Conservation (phyloP, 2,797 vertebrate genomes). For the Argya squamiceps region DNA sequence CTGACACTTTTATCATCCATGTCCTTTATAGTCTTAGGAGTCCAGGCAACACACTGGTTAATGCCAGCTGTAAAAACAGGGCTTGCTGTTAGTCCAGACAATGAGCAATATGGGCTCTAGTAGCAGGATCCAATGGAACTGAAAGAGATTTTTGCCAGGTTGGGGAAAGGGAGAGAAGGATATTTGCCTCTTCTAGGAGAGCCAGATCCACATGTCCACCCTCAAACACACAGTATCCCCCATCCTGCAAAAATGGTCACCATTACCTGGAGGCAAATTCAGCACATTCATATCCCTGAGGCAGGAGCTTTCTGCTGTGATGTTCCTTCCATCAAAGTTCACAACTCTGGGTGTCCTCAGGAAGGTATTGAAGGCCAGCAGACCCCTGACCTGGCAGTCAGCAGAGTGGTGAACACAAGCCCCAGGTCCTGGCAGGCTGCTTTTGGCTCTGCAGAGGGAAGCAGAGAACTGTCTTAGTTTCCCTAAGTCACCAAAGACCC, state of each 20-base stretch:
- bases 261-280: slow-evolving; percentile 5
- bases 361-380: background rate
- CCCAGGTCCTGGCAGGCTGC: background rate
- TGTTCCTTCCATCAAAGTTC: background rate
- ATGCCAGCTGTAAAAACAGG: background rate
- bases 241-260: background rate
- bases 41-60: background rate
- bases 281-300: background rate
- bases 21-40: background rate
- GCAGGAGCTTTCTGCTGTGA: background rate
- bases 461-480: background rate
- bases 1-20: background rate
- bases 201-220: background rate
- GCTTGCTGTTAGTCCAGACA: background rate
- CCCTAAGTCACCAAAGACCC: background rate
- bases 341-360: background rate
- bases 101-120: background rate
- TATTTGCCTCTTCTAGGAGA: background rate
- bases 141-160: background rate
- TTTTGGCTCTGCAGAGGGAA: background rate
- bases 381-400: slow-evolving; percentile 8
- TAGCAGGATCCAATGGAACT: background rate
- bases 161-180: background rate
- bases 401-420: background rate
- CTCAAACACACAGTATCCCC: background rate